Percentiles rank a stretch among this genome's conserved stretches.
These are phyloP conservation scores for Craseonycteris thonglongyai DNA, from an alignment of 2,113 vertebrate species.

Conservation along the genomic window DNA sequence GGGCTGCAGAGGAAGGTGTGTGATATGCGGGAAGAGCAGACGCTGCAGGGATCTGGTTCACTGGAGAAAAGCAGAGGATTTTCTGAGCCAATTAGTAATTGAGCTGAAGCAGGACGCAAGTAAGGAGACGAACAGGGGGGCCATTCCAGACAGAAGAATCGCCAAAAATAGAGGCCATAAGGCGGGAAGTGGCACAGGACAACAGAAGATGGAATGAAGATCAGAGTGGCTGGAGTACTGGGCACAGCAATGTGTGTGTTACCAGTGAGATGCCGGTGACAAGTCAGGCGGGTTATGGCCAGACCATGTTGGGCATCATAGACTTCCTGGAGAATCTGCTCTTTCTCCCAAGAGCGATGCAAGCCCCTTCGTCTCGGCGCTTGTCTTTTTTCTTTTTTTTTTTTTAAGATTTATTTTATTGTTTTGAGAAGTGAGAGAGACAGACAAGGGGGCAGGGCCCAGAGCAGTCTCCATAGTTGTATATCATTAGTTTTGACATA, in stretches of 20 bases:
- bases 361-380: background rate
- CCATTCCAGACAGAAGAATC: background rate
- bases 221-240: background rate
- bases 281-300: background rate
- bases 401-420: too few species aligned
- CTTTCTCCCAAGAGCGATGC: too few species aligned
- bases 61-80: background rate
- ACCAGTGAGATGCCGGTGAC: background rate
- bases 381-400: background rate
- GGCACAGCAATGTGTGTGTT: background rate
- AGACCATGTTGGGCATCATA: rapidly evolving
- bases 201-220: background rate
- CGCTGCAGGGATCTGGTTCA: background rate
- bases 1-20: background rate
- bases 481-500: too few species aligned
- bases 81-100: background rate
- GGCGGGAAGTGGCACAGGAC: background rate
- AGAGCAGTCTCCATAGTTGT: too few species aligned
- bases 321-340: background rate
- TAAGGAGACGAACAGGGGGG: background rate
- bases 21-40: background rate
- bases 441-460: too few species aligned
- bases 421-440: too few species aligned
- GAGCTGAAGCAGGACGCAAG: background rate
- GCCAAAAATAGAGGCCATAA: background rate